A percentile compares a stretch with the other conserved stretches of the same genome.
phyloP scores from a whole-genome alignment of 2,888 invertebrate species.

The Hydrotaea diabolus region DNA sequence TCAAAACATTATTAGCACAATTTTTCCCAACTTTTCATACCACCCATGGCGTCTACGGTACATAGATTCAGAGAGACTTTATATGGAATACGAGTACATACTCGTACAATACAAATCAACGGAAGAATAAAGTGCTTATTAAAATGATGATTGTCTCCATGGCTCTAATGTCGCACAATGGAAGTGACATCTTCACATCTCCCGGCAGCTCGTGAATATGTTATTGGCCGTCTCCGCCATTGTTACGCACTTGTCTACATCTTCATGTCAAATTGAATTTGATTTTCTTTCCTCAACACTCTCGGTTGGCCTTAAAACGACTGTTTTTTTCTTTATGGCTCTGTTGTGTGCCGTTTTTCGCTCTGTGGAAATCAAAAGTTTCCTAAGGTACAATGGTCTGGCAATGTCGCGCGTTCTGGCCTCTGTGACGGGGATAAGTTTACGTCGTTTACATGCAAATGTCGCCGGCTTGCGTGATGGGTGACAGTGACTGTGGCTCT shows the following conservation, averaged over 20 bases:
- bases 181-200: constrained; percentile 37
- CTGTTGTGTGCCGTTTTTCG: too few relatives aligned
- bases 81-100: constrained; percentile 9
- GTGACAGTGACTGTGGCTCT: neutral
- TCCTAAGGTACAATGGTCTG: neutral
- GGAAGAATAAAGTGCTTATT: constrained; percentile 55
- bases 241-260: neutral
- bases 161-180: constrained; percentile 44
- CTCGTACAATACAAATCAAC: too few relatives aligned
- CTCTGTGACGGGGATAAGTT: neutral
- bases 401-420: neutral
- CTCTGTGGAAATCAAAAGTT: constrained; percentile 26
- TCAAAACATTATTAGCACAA: too few relatives aligned
- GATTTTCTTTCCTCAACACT: neutral
- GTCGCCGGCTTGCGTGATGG: neutral
- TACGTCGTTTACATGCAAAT: constrained; percentile 66
- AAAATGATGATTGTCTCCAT: constrained; percentile 57
- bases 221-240: constrained; percentile 24
- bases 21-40: neutral
- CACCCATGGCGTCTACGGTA: neutral
- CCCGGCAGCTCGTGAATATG: neutral
- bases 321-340: neutral
- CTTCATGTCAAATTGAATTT: constrained; percentile 54
- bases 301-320: neutral
- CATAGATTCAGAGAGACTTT: neutral